Evolutionary conservation across 2,797 vertebrate species (phyloP).

Genomic region (Galaxias olidus): DNA sequence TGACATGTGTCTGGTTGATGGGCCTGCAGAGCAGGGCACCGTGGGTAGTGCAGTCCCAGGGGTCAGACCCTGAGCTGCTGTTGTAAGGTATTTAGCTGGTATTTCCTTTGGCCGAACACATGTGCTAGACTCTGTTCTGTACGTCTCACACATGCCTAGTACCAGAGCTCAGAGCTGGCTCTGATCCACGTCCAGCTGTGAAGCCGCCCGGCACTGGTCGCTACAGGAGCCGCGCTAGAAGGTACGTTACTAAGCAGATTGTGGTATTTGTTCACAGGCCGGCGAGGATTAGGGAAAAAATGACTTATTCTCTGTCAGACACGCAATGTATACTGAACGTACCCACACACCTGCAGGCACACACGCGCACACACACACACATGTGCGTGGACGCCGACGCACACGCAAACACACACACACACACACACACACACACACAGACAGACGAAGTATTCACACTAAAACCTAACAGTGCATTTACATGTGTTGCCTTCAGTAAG

Average conservation of each 20-base stretch:
- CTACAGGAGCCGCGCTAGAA: slow-evolving; percentile 27
- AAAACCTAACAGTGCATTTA: slow-evolving; percentile 24
- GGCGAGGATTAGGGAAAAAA: slow-evolving; percentile 40
- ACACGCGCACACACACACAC: neutral
- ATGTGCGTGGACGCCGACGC: too few species aligned
- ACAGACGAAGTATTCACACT: slow-evolving; percentile 33
- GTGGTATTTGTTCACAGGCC: slow-evolving; percentile 48
- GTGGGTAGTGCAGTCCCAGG: slow-evolving; percentile 19
- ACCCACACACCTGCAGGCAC: neutral
- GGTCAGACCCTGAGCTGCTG: slow-evolving; percentile 13
- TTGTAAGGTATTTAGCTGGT: slow-evolving; percentile 2
- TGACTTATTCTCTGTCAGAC: slow-evolving; percentile 26
- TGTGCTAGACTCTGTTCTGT: neutral
- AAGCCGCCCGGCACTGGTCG: slow-evolving; percentile 26
- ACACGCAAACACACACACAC: slow-evolving; percentile 21
- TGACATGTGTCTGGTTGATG: slow-evolving; percentile 27
- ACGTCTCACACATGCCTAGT: slow-evolving; percentile 21
- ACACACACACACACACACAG: slow-evolving; percentile 16
- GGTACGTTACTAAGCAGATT: slow-evolving; percentile 46
- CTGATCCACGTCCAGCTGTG: slow-evolving; percentile 38
- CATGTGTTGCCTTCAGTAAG: slow-evolving; percentile 23
- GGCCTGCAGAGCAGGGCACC: slow-evolving; percentile 14
- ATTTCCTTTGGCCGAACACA: neutral
- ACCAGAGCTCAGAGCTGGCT: slow-evolving; percentile 37
- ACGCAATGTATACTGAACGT: neutral